A percentile compares a stretch with the other conserved stretches of the same genome.
phyloP scores from a whole-genome alignment of 2,113 vertebrate species.

The Megaleporinus macrocephalus region DNA sequence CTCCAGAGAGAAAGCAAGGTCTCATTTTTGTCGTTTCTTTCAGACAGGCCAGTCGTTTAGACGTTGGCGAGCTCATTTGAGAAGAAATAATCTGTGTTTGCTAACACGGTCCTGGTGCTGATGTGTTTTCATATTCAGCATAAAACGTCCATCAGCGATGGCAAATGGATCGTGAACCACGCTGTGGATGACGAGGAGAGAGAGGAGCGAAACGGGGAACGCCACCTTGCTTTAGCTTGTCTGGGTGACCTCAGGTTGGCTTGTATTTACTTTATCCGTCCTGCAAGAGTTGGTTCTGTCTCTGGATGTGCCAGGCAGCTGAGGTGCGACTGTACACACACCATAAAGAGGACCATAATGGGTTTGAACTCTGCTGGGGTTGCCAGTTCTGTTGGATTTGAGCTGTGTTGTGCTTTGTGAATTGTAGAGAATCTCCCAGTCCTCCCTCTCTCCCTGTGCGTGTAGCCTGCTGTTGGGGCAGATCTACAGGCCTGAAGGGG shows the following conservation, averaged over 20 bases:
- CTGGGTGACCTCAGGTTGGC: constrained; percentile 53
- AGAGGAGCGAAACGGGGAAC: not conserved
- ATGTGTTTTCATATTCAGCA: constrained; percentile 60
- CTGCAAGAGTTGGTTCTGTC: constrained; percentile 47
- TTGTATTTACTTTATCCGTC: constrained; percentile 50
- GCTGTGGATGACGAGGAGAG: not conserved
- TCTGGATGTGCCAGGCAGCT: constrained; percentile 47
- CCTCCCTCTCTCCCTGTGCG: too few relatives aligned
- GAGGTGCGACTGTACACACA: constrained; percentile 46
- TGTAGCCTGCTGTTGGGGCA: too few relatives aligned
- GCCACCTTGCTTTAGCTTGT: not conserved
- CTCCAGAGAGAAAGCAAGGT: not conserved
- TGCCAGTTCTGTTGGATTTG: constrained; percentile 50
- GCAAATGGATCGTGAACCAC: constrained; percentile 49
- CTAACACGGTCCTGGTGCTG: constrained; percentile 20
- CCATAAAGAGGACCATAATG: constrained; percentile 43
- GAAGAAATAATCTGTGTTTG: constrained; percentile 24
- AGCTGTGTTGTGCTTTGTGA: not conserved
- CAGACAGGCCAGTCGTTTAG: not conserved
- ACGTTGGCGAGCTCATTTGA: not conserved
- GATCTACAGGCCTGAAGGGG: not conserved
- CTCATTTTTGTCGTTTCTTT: not conserved
- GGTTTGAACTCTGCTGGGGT: constrained; percentile 48
- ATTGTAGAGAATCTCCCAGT: not conserved
- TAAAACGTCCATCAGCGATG: constrained; percentile 61